Evolutionary conservation across 2,113 vertebrate genomes (phyloP), one percentile per base, ranked within the genome.

Genomic region (Oreotrochilus melanogaster): DNA sequence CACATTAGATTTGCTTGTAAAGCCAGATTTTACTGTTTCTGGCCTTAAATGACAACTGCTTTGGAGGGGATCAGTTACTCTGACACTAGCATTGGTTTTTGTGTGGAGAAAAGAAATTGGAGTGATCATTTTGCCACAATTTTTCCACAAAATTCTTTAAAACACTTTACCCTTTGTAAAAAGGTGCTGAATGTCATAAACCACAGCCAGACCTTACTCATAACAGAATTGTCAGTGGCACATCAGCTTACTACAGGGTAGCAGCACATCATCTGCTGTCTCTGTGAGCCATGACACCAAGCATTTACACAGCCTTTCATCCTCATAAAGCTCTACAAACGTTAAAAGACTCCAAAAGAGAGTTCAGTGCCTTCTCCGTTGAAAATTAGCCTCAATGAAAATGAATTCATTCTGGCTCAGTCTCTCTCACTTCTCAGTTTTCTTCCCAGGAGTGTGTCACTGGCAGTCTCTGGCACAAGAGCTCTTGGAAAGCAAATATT

Each of bases 371-470:
- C 48, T 83, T 70, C 25, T 19, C 37, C 62, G 31, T 54, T 54
- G 42, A 88, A 92, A 83, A 89, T 66, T 73, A 86, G 80, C 58
- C 71, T 83, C 81, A 35, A 5, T 39, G 47, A 95, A 94, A 80
- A 73, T 51, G 6, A 90, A 79, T 60, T 86, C 31, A 13, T n/a
- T 50, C 13, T 43, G 43, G 7, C 35, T 50, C 27, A 73, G 33
- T 13, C 54, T 24, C 33, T n/a, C 57, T 86, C 48, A 18, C 25
- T 43, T 72, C 53, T 92, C 66, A 18, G 2, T 76, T 88, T 69
- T 42, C 50, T 47, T 35, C 35, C 47, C 10, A 53, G 35, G 8
- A 61, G 31, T 1, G 6, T 24, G 57, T 6, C 18, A 9, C 48
- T 75, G n/a, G 33, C 72, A 93, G 39, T 18, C 43, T 25, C 48